Base-by-base conservation (phyloP, 2,113 vertebrate species). In the Centrocercus urophasianus region DNA sequence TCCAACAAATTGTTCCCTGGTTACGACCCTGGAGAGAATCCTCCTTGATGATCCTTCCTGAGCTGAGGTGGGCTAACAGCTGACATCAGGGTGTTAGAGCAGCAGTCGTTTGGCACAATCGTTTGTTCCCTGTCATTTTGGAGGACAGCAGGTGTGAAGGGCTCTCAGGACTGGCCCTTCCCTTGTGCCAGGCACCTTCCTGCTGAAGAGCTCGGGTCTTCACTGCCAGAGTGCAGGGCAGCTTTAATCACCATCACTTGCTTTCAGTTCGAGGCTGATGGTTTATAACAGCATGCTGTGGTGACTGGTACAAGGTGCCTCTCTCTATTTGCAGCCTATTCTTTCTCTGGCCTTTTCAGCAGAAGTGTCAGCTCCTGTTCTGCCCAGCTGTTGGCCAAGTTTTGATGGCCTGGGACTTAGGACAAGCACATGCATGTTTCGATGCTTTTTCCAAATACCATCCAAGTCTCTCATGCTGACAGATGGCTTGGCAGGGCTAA, bases 401-500 rank as follows among this genome's bases (percentile, higher is more conserved):
- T 69, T 76, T 25, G 69, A 34, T 88, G 83, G 57, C 67, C 70
- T 90, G 93, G 91, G 73, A 72, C 90, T 72, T 65, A 38, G 80
- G 86, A 93, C 80, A 83, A 90, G 86, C 1, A 0, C 83, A 88
- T 76, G 86, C 85, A 50, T 86, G 73, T 96, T 95, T 45, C 60
- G 65, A 63, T 75, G 93, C 52, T 93, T 94, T 93, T 78, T 88
- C 79, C 90, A 96, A 94, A 94, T 96, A 93, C 32, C 85, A 57
- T 93, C 86, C 90, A 93, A 93, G 73, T 88, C 91, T 94, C 91
- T 84, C 73, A 86, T 88, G 91, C 85, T 91, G 86, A 79, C 88
- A 95, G 95, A 81, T 95, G 94, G 89, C 86, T 95, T 88, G 86
- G 69, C 85, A 90, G 86, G 69, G 45, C 91, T 93, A 88, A 95